Base-by-base conservation (phyloP, 2,113 vertebrate genomes). In the Hoplias malabaricus region DNA sequence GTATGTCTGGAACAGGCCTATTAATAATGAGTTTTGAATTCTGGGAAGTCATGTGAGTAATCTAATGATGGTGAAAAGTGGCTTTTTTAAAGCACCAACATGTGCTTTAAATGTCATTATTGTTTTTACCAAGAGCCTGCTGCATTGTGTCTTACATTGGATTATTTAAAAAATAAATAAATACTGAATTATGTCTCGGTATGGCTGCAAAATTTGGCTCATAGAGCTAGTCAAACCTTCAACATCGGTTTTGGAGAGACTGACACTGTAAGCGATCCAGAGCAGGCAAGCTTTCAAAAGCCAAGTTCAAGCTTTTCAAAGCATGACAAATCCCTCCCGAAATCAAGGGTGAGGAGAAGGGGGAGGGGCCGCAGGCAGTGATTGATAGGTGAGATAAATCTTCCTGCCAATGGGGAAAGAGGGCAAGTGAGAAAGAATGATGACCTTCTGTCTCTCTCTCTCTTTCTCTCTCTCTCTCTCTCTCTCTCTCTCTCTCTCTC, bases 321-420 rank as follows among this genome's bases (percentile, higher is more conserved):
- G 63, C 59, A 76, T 83, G 81, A 76, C 73, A 79, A 76, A 80
- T 75, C 77, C 59, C 42, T 71, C 61, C 43, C 73, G 63, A 79
- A 79, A 82, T 75, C 46, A 75, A 21, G 56, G 63, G n/a, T 76
- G 77, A 79, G 67, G 57, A 72, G 73, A 76, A 79, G 46, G 31
- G 31, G 27, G 54, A 77, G 57, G 69, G 80, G 57, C 77, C 53
- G 38, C 40, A 80, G 77, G 77, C 73, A 80, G 66, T 79, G 81
- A 80, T 43, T 83, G 73, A 83, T 73, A 73, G 73, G 42, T 46
- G 54, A 80, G 73, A 83, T 83, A 80, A 76, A 76, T 83, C 73
- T 75, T 53, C 46, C 34, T 80, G 81, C 77, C 77, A 67, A 75
- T 79, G 67, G 48, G 67, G 21, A 70, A 63, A 73, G 62, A 29